A percentile compares a stretch with the other conserved stretches of the same genome.
phyloP scores from a whole-genome alignment of 2,888 invertebrate species.

The Hirtodrosophila trivittata region DNA sequence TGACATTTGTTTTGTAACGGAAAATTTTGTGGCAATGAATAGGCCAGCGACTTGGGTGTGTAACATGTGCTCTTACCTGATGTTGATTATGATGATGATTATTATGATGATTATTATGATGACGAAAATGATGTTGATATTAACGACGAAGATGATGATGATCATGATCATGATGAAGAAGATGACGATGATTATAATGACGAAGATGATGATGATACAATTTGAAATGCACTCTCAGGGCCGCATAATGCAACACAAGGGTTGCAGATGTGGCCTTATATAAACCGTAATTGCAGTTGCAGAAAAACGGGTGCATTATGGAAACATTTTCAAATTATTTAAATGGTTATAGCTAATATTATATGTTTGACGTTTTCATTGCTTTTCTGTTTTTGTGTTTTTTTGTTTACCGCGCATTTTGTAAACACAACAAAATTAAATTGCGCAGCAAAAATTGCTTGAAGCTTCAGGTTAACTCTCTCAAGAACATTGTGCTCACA shows the following conservation, averaged over 20 bases:
- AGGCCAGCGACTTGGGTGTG: conserved; percentile 37
- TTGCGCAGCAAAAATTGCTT: conserved; percentile 67
- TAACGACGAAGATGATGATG: too few species aligned
- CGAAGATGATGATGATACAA: conserved; percentile 28
- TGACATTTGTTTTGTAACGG: conserved; percentile 46
- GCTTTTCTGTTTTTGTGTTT: conserved; percentile 40
- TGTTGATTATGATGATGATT: not conserved
- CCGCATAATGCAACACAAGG: conserved; percentile 11
- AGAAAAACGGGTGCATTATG: conserved; percentile 46
- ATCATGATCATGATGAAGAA: not conserved
- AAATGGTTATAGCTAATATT: conserved; percentile 50
- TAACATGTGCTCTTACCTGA: conserved; percentile 38
- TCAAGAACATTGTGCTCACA: conserved; percentile 25
- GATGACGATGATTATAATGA: not conserved
- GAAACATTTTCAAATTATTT: conserved; percentile 49
- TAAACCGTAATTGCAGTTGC: conserved; percentile 3
- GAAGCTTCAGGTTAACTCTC: conserved; percentile 39
- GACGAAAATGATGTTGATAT: too few species aligned
- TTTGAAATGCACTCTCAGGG: conserved; percentile 7
- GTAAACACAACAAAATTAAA: conserved; percentile 72
- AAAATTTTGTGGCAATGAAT: conserved; percentile 54
- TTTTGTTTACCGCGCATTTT: conserved; percentile 75
- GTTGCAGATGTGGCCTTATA: conserved; percentile 23
- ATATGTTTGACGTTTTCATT: conserved; percentile 62
- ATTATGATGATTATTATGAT: conserved; percentile 14